Percentiles rank a stretch among this genome's conserved stretches.
phyloP scores from a whole-genome alignment of 2,797 vertebrate genomes.

The Telmatherina bonti region DNA sequence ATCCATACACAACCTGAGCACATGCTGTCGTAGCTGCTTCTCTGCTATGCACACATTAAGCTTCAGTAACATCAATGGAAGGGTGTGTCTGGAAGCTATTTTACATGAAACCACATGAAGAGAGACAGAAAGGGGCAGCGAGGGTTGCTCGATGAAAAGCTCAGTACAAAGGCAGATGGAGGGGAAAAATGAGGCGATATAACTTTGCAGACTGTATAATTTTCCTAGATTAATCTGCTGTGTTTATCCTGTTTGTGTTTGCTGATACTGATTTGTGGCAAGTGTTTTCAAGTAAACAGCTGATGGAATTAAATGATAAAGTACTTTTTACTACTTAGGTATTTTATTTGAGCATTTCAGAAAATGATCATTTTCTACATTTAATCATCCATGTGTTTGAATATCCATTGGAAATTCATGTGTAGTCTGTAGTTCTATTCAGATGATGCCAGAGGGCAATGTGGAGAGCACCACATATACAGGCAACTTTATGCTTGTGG shows the following conservation, averaged over 20 bases:
- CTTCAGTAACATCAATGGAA: conserved; percentile 45
- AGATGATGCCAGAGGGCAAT: conserved; percentile 69
- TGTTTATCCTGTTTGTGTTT: not conserved
- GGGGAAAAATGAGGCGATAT: not conserved
- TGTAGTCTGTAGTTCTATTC: conserved; percentile 42
- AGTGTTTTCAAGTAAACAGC: not conserved
- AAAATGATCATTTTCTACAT: not conserved
- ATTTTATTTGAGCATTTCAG: not conserved
- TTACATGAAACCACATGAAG: conserved; percentile 67
- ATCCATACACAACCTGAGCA: conserved; percentile 35
- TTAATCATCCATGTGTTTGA: not conserved
- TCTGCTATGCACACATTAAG: conserved; percentile 20
- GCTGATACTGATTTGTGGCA: not conserved
- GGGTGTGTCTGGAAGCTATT: conserved; percentile 63
- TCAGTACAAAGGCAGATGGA: conserved; percentile 21
- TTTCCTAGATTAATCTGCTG: not conserved
- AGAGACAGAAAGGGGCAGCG: conserved; percentile 12
- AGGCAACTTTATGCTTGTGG: conserved; percentile 7
- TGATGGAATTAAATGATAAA: not conserved
- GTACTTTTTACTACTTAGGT: not conserved
- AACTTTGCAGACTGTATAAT: conserved; percentile 2
- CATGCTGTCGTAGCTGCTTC: conserved; percentile 15
- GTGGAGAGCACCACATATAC: conserved; percentile 27
- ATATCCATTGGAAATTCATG: not conserved
- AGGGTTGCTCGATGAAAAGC: conserved; percentile 38